Base-by-base conservation (phyloP, 1,140 invertebrate genomes). In the Propsilocerus akamusi region DNA sequence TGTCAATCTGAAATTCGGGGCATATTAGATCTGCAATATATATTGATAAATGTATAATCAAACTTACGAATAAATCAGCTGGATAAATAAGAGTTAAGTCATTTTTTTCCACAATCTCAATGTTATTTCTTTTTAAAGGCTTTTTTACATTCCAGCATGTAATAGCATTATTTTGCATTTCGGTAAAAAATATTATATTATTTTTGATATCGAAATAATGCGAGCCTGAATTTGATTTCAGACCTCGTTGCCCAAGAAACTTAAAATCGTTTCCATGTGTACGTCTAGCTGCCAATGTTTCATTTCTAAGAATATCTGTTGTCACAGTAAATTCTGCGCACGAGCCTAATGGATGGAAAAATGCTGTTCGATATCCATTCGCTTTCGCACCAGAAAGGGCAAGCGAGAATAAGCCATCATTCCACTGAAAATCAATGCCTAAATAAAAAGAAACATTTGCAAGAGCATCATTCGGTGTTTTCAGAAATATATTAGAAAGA, bases 281-380 rank as follows among this genome's bases (percentile, higher is more conserved):
- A 23, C 68, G 72, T 30, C 77, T 62, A 0, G 64, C 70, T 0
- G 76, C 71, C 47, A 71, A 56, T 17, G 70, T 64, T 52, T 70
- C 68, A 54, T 81, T 77, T 56, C 76, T 74, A 5, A 86, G 56
- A 5, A 83, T 61, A 7, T 62, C 69, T 0, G 77, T 80, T n/a
- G 75, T 73, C 1, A 83, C 78, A 0, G 69, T 65, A 57, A 79
- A 81, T 59, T 82, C 76, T 57, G 77, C 74, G 12, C 71, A 78
- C 52, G 81, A 83, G 10, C 78, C 72, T 72, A 83, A 72, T 0
- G 81, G 66, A 60, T 83, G 81, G 68, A 83, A 85, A 58, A 76
- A 82, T 0, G 75, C 70, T 24, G 66, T 70, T 30, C 72, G 70
- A 55, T 66, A 74, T 7, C 73, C 73, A 53, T 75, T 64, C 0